Evolutionary conservation across 1,140 invertebrate genomes (phyloP).

Genomic region (Rhagoletis zephyria): DNA sequence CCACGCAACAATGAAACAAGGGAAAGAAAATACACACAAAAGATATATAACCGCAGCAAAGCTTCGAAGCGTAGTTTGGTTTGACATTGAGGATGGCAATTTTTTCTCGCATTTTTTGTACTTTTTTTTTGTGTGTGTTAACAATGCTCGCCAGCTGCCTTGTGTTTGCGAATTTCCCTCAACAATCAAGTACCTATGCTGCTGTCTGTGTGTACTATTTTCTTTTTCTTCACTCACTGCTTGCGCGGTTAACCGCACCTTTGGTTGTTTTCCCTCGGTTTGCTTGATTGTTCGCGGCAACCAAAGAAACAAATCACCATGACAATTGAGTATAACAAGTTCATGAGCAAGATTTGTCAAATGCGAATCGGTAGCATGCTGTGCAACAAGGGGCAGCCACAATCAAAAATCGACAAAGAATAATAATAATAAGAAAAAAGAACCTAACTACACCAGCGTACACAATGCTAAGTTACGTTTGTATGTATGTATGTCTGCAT

Average conservation of each 20-base stretch:
- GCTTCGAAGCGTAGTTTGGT: background rate
- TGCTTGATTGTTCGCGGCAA: background rate
- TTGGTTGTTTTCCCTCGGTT: background rate
- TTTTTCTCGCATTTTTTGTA: background rate
- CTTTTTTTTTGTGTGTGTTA: background rate
- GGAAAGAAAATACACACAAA: background rate
- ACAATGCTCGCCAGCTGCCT: background rate
- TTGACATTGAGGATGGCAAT: slow-evolving; percentile 27
- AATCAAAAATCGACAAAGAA: background rate
- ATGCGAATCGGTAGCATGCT: slow-evolving; percentile 51
- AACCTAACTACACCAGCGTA: background rate
- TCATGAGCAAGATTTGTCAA: slow-evolving; percentile 51
- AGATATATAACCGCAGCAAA: background rate
- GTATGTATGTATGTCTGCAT: background rate
- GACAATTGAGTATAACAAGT: slow-evolving; percentile 51
- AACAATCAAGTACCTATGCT: slow-evolving; percentile 21
- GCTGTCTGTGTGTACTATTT: background rate
- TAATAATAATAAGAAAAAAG: background rate
- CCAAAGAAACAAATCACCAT: slow-evolving; percentile 18
- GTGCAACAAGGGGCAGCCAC: slow-evolving; percentile 37
- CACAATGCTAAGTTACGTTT: background rate
- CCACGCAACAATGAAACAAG: slow-evolving; percentile 39
- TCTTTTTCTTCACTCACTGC: background rate
- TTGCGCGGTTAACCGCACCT: slow-evolving; percentile 46
- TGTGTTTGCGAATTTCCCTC: slow-evolving; percentile 14